phyloP scores from a whole-genome alignment of 1,140 invertebrate species.

The Drosophila watanabei region DNA sequence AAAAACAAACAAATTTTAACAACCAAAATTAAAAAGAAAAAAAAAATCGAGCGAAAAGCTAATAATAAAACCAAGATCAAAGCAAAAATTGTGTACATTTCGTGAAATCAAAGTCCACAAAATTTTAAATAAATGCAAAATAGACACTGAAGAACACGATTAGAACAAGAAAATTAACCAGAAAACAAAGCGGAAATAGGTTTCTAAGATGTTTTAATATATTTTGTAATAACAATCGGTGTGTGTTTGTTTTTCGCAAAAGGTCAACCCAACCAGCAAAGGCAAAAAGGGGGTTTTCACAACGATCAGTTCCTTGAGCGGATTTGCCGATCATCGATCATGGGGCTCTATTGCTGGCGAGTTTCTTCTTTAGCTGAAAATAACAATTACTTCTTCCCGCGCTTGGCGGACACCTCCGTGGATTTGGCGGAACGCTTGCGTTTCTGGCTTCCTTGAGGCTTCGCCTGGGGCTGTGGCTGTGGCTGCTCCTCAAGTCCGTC shows the following conservation, averaged over 20 bases:
- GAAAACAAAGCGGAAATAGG: slow-evolving; percentile 40
- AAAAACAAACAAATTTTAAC: slow-evolving; percentile 40
- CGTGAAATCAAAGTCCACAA: slow-evolving; percentile 46
- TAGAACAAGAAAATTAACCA: neutral
- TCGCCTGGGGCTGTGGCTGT: neutral
- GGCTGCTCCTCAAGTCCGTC: neutral
- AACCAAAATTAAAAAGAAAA: slow-evolving; percentile 12
- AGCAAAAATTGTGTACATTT: slow-evolving; percentile 46
- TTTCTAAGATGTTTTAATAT: slow-evolving; percentile 57
- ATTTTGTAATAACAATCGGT: slow-evolving; percentile 39
- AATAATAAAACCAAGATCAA: slow-evolving; percentile 28
- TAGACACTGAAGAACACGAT: neutral
- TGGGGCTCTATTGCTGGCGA: slow-evolving; percentile 31
- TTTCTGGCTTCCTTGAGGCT: slow-evolving; percentile 12
- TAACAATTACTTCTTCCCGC: slow-evolving; percentile 14
- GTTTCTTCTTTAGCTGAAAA: neutral
- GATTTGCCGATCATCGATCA: slow-evolving; percentile 43
- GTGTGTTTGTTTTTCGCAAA: slow-evolving; percentile 17
- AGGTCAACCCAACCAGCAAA: slow-evolving; percentile 8
- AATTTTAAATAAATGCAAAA: slow-evolving; percentile 29
- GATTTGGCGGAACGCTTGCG: slow-evolving; percentile 22
- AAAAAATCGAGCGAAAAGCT: slow-evolving; percentile 15
- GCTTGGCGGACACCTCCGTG: slow-evolving; percentile 17
- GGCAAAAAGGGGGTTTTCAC: slow-evolving; percentile 13
- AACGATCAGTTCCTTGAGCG: slow-evolving; percentile 22